Percentiles rank a stretch among this genome's conserved stretches.
phyloP scores from a whole-genome alignment of 23 tunicate genomes.

The Phallusia fumigata region DNA sequence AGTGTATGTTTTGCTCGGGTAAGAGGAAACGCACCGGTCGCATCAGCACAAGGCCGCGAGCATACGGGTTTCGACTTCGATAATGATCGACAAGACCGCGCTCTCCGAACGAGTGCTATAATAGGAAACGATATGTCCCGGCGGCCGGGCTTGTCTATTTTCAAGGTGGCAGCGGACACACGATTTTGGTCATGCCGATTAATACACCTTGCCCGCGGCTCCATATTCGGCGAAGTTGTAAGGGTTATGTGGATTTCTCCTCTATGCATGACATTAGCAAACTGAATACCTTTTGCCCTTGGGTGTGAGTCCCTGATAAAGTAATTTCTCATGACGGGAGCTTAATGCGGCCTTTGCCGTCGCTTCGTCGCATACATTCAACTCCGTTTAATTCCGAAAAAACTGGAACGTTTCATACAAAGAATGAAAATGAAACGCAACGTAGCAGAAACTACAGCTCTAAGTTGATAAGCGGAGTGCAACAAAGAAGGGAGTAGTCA shows the following conservation, averaged over 20 bases:
- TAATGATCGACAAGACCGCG: conserved; percentile 7
- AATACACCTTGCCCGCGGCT: neutral
- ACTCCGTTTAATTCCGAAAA: no score
- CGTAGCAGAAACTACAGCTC: no score
- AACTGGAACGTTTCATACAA: no score
- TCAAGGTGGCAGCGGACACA: neutral
- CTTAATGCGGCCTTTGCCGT: no score
- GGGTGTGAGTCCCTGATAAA: no score
- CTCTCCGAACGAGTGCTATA: neutral
- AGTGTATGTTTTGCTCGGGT: neutral
- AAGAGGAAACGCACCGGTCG: neutral
- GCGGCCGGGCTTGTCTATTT: neutral
- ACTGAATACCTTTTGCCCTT: neutral
- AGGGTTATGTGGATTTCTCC: neutral
- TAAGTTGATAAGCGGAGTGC: no score
- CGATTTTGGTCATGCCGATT: neutral
- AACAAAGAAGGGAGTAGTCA: no score
- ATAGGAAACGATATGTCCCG: neutral
- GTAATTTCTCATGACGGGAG: no score
- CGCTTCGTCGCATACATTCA: no score
- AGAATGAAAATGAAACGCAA: no score
- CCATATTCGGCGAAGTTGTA: neutral
- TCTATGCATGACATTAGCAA: neutral
- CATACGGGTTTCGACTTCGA: neutral
- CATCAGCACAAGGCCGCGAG: neutral